Evolutionary conservation across 2,113 vertebrate genomes (phyloP), one percentile per base, ranked within the genome.

Genomic region (Eurypyga helias): DNA sequence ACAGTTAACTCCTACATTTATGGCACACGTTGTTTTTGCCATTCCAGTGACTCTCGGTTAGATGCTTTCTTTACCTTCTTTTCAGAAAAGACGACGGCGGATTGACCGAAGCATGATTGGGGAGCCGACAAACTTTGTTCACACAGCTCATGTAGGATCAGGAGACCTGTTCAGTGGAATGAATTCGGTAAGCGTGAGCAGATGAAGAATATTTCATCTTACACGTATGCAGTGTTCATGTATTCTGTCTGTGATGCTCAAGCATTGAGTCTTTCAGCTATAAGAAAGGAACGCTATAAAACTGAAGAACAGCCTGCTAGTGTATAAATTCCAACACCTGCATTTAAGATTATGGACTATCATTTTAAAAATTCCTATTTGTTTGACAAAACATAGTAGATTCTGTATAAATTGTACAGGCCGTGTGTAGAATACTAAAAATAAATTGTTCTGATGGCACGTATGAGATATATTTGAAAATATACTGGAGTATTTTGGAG

Each of bases 51-150:
- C 24, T 79, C 18, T 81, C 61, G 55, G 13, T 21, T 45, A 57
- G n/a, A 38, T 48, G 36, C 13, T 89, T 94, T 86, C 51, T 69
- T 83, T 69, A 18, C 54, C 7, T 83, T 61, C 31, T 25, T 97
- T 98, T 84, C 95, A 99, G 99, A 99, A 99, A 95, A 97, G 99
- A 90, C 98, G 99, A 78, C 98, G 98, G 66, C 98, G 98, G 36
- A 99, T 99, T 73, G 99, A 99, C 97, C 97, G 98, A 82, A 99
- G 98, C 94, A 99, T 99, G 99, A 99, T 99, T 43, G 99, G 99
- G n/a, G 99, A 99, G 78, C 99, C 99, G 2, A 99, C 98, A 20
- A 99, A 99, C 96, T 99, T 99, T 25, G 99, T 99, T 54, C 99
- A 99, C 93, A 99, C 99, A 5, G 99, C 99, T 86, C 99, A 99